Conservation (phyloP, 2,797 vertebrate species). For the Brachyrhaphis roseni region DNA sequence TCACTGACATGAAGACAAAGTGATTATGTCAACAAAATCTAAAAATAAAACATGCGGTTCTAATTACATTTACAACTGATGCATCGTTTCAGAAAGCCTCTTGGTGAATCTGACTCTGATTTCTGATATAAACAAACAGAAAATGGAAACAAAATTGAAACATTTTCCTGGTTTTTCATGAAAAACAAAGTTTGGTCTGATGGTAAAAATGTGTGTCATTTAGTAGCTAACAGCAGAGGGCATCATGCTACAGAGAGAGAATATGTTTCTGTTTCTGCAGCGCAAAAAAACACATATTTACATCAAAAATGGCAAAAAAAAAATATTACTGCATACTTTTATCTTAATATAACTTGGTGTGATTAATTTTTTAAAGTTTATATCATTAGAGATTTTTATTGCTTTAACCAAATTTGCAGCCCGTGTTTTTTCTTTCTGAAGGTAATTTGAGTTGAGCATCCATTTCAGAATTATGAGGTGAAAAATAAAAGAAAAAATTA, state of each 20-base stretch:
- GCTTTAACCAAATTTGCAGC: background rate
- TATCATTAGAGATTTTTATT: background rate
- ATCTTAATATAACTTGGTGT: background rate
- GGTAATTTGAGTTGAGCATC: background rate
- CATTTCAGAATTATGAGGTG: background rate
- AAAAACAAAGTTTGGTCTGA: background rate
- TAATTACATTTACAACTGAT: background rate
- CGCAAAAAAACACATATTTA: background rate
- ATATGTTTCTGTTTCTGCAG: background rate
- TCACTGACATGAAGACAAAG: background rate
- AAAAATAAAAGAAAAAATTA: background rate
- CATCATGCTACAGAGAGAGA: conserved; percentile 33
- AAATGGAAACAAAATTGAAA: background rate
- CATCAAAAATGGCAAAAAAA: background rate
- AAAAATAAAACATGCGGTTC: background rate
- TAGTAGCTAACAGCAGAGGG: conserved; percentile 60
- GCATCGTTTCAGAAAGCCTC: background rate
- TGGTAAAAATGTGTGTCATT: background rate
- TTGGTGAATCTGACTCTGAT: background rate
- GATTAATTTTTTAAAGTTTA: background rate
- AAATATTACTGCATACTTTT: background rate
- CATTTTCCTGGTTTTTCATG: background rate
- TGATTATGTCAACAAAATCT: background rate
- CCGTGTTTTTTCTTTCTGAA: background rate
- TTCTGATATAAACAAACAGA: background rate